Evolutionary conservation across 2,888 invertebrate species (phyloP).

Genomic region (Philonicus albiceps): DNA sequence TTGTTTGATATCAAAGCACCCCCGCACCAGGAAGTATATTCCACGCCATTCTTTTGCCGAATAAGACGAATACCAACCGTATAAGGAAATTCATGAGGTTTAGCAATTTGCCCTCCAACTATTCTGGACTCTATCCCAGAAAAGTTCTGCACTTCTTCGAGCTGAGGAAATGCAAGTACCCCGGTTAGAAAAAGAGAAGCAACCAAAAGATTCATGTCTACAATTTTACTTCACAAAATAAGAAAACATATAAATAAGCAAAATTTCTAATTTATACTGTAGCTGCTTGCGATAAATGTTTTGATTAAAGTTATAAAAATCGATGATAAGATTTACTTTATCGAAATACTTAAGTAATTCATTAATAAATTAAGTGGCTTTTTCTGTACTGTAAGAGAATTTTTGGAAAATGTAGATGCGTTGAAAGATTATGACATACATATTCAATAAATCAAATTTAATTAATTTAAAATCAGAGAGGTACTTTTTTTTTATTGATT

Average conservation of each 20-base stretch:
- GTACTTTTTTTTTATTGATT: too few species aligned
- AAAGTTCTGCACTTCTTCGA: neutral
- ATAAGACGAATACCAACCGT: neutral
- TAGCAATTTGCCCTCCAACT: conserved; percentile 58
- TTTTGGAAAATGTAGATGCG: neutral
- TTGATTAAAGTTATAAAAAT: neutral
- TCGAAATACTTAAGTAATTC: neutral
- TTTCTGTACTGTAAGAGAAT: neutral
- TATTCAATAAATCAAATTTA: neutral
- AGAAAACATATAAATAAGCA: neutral
- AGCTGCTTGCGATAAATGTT: neutral
- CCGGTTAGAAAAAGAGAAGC: neutral
- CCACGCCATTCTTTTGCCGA: conserved; percentile 11
- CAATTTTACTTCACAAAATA: neutral
- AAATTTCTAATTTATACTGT: neutral
- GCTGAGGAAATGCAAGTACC: neutral
- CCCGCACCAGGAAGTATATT: conserved; percentile 21
- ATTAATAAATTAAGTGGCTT: neutral
- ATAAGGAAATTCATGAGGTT: conserved; percentile 58
- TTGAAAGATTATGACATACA: too few species aligned
- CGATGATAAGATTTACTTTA: neutral
- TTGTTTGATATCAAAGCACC: neutral
- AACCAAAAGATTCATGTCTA: neutral
- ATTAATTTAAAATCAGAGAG: neutral
- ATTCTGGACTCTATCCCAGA: conserved; percentile 54